phyloP scores from a whole-genome alignment of 2,888 invertebrate species.

The Empis stercorea region DNA sequence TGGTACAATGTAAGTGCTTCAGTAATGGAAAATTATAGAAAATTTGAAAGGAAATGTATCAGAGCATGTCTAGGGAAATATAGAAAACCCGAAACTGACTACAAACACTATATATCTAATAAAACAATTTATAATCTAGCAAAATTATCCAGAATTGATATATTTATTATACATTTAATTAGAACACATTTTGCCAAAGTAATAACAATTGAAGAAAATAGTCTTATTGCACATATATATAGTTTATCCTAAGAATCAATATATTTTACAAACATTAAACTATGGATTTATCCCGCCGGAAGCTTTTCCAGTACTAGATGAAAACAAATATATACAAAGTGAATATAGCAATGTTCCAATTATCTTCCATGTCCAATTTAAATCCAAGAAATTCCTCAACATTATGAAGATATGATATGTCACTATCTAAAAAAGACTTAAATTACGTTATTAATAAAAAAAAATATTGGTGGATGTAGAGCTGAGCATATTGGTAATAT shows the following conservation, averaged over 20 bases:
- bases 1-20: conserved; percentile 5
- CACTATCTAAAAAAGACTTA: too few relatives aligned
- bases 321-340: background rate
- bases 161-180: background rate
- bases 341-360: too few relatives aligned
- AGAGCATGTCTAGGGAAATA: background rate
- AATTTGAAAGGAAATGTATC: conserved; percentile 3
- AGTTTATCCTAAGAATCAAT: background rate
- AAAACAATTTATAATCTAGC: background rate
- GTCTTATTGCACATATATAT: background rate
- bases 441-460: too few relatives aligned
- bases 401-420: too few relatives aligned
- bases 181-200: background rate
- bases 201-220: background rate
- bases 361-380: too few relatives aligned
- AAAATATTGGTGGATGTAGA: too few relatives aligned
- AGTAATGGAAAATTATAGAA: conserved; percentile 1
- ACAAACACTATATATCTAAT: background rate
- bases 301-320: background rate
- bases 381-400: too few relatives aligned
- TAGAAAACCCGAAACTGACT: background rate
- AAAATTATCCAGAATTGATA: background rate
- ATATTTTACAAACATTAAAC: background rate
- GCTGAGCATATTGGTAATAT: too few relatives aligned
- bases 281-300: background rate